phyloP scores from a whole-genome alignment of 2,113 vertebrate genomes.

The Mus pahari region DNA sequence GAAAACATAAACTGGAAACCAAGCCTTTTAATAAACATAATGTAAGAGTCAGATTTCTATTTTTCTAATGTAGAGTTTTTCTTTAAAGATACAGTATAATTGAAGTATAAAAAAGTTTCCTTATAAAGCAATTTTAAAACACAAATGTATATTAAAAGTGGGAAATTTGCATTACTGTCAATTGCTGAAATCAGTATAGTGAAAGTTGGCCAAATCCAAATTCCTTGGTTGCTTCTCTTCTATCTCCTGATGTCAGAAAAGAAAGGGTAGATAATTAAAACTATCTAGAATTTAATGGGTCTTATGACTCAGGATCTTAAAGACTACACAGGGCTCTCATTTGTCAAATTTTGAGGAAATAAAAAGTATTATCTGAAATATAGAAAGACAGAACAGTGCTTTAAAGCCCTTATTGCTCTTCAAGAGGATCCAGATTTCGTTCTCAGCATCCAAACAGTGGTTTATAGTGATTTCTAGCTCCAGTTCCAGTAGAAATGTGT shows the following conservation, averaged over 20 bases:
- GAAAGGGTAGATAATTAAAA: not conserved
- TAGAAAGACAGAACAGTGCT: not conserved
- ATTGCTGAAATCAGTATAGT: not conserved
- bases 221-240: not conserved
- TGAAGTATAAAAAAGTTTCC: constrained; percentile 58
- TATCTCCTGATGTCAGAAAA: not conserved
- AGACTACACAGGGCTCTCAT: not conserved
- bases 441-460: not conserved
- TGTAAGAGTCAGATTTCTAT: not conserved
- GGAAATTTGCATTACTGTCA: not conserved
- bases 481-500: not conserved
- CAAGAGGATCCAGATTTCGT: not conserved
- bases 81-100: constrained; percentile 67
- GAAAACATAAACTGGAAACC: constrained; percentile 62
- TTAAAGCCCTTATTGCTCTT: too few relatives aligned
- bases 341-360: not conserved
- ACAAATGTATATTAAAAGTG: constrained; percentile 41
- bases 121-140: constrained; percentile 53
- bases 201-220: not conserved
- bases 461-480: not conserved
- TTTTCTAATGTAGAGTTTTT: constrained; percentile 63
- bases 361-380: not conserved
- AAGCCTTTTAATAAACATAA: constrained; percentile 49
- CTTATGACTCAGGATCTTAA: not conserved
- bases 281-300: not conserved